Conservation (phyloP, 1,140 invertebrate genomes). For the Drosophila repleta region DNA sequence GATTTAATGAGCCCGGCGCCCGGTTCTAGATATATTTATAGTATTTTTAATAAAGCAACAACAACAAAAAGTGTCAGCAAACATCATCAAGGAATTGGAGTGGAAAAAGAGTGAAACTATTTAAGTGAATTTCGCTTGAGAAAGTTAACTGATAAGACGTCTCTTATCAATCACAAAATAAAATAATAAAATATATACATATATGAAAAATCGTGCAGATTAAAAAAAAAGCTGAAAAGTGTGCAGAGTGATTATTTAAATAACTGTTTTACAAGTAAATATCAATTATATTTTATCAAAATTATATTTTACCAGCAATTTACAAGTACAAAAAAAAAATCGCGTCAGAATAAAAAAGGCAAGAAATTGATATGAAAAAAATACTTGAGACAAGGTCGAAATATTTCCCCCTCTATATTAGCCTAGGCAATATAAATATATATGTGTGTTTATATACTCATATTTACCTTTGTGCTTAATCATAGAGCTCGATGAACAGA, state of each 20-base stretch:
- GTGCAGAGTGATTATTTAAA: conserved; percentile 3
- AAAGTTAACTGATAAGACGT: conserved; percentile 33
- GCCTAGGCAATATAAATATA: conserved; percentile 5
- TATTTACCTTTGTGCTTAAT: conserved; percentile 37
- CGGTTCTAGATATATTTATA: conserved; percentile 53
- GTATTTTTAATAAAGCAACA: conserved; percentile 27
- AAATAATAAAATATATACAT: neutral
- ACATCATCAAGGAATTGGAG: conserved; percentile 33
- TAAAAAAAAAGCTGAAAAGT: conserved; percentile 5
- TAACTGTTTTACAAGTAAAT: neutral
- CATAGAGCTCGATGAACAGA: conserved; percentile 39
- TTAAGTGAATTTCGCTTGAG: neutral
- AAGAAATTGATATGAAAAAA: conserved; percentile 2
- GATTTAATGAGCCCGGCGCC: conserved; percentile 34
- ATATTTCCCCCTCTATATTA: conserved; percentile 6
- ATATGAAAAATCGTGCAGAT: conserved; percentile 9
- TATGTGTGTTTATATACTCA: conserved; percentile 7
- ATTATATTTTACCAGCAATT: conserved; percentile 48
- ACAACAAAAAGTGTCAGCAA: conserved; percentile 10
- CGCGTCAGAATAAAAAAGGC: conserved; percentile 20
- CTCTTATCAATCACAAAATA: conserved; percentile 22
- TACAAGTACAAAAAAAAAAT: conserved; percentile 63
- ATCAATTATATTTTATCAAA: neutral
- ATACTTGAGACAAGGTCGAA: conserved; percentile 7
- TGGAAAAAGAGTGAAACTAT: conserved; percentile 32